Percentiles rank a stretch among this genome's conserved stretches.
phyloP scores from a whole-genome alignment of 2,888 invertebrate genomes.

The Pristionchus exspectatus region DNA sequence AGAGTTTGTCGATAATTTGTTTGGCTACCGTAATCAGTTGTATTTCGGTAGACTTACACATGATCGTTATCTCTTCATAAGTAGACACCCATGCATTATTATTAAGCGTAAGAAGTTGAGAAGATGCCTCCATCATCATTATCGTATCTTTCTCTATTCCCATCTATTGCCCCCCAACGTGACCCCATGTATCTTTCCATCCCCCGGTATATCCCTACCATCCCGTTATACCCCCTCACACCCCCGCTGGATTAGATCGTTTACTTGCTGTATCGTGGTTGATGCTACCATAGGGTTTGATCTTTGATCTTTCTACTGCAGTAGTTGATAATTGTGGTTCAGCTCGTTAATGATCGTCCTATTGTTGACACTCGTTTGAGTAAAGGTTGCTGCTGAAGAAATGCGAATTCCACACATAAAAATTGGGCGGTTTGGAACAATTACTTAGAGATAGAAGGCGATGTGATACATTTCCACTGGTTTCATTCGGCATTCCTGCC shows the following conservation, averaged over 20 bases:
- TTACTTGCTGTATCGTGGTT: slow-evolving; percentile 25
- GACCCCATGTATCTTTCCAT: slow-evolving; percentile 51
- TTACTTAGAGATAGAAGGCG: background rate
- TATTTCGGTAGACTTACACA: background rate
- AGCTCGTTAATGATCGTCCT: slow-evolving; percentile 17
- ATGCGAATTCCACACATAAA: background rate
- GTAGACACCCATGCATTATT: background rate
- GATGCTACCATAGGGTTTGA: background rate
- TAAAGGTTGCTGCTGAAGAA: slow-evolving; percentile 50
- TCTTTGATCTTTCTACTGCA: slow-evolving; percentile 33
- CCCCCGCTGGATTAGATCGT: slow-evolving; percentile 1
- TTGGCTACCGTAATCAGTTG: background rate
- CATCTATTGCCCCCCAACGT: background rate
- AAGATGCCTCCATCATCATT: slow-evolving; percentile 4
- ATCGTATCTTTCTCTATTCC: background rate
- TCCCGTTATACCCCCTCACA: slow-evolving; percentile 39
- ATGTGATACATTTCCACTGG: background rate
- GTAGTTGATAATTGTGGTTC: slow-evolving; percentile 31
- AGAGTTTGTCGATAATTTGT: background rate
- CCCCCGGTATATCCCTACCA: slow-evolving; percentile 36
- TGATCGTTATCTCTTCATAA: background rate
- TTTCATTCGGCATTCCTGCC: background rate
- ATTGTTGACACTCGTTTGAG: slow-evolving; percentile 51
- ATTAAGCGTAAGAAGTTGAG: background rate
- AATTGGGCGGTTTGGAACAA: too few species aligned